A percentile compares a stretch with the other conserved stretches of the same genome.
phyloP scores from a whole-genome alignment of 1,140 invertebrate genomes.

The Drosophila kikkawai region DNA sequence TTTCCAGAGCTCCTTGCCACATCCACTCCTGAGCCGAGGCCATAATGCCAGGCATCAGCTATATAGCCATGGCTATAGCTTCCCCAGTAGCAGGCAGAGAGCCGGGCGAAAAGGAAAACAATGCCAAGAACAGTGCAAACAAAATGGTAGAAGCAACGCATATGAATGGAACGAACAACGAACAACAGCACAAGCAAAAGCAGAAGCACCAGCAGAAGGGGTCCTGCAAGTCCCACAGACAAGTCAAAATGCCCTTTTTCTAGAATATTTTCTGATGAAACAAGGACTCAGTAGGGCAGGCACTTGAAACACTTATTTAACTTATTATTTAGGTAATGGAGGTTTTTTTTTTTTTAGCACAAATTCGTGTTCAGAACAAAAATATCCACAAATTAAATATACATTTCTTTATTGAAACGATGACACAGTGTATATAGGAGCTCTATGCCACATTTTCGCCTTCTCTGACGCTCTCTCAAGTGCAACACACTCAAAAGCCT shows the following conservation, averaged over 20 bases:
- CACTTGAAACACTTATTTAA: not conserved
- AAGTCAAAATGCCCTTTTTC: conserved; percentile 6
- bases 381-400: not conserved
- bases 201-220: not conserved
- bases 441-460: not conserved
- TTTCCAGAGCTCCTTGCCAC: conserved; percentile 1
- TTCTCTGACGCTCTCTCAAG: conserved; percentile 31
- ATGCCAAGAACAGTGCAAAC: conserved; percentile 65
- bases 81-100: conserved; percentile 7
- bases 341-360: too few relatives aligned
- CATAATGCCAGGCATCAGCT: conserved; percentile 54
- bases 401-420: not conserved
- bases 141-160: conserved; percentile 57
- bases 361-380: too few relatives aligned
- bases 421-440: not conserved
- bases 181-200: not conserved
- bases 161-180: conserved; percentile 31
- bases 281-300: not conserved
- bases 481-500: conserved; percentile 46
- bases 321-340: not conserved
- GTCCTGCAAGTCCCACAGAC: not conserved
- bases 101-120: conserved; percentile 47
- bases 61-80: conserved; percentile 20
- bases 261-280: not conserved
- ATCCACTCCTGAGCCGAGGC: conserved; percentile 9